Evolutionary conservation across 1,140 invertebrate genomes (phyloP).

Genomic region (Leptinotarsa texana): DNA sequence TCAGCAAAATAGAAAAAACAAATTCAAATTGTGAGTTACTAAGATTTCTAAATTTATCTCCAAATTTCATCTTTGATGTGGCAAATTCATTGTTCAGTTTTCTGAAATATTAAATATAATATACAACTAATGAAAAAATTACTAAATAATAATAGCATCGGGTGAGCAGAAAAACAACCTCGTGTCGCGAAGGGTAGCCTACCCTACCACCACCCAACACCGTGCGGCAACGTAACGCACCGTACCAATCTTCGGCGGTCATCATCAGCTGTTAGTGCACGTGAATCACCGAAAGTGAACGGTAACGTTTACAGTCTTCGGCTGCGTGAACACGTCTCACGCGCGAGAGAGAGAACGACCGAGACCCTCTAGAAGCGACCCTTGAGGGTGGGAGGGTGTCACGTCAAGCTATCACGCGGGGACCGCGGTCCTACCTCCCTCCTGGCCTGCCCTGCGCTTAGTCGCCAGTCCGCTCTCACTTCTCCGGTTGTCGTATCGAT

Average conservation of each 20-base stretch:
- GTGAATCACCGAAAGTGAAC: constrained; percentile 32
- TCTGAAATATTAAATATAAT: no score
- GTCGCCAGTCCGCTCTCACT: constrained; percentile 48
- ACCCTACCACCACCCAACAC: no score
- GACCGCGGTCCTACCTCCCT: constrained; percentile 48
- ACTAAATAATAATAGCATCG: no score
- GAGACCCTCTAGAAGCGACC: constrained; percentile 32
- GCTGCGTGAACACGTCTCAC: constrained; percentile 51
- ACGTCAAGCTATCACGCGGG: constrained; percentile 55
- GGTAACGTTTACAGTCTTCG: constrained; percentile 30
- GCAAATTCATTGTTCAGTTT: no score
- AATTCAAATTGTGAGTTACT: no score
- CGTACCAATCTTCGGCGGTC: constrained; percentile 15
- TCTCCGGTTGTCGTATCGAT: constrained; percentile 53
- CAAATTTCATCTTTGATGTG: no score
- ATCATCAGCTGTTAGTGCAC: constrained; percentile 49
- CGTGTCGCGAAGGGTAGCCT: no score
- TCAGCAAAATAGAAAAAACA: no score
- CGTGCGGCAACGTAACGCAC: background rate
- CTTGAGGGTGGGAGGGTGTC: constrained; percentile 50
- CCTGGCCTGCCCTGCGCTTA: constrained; percentile 39
- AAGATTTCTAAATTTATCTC: no score
- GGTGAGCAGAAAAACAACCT: no score
- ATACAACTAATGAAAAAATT: no score
- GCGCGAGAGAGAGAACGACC: constrained; percentile 39